These are phyloP conservation scores for Campoletis raptor DNA, from an alignment of 2,888 invertebrate genomes.

Conservation along the genomic window DNA sequence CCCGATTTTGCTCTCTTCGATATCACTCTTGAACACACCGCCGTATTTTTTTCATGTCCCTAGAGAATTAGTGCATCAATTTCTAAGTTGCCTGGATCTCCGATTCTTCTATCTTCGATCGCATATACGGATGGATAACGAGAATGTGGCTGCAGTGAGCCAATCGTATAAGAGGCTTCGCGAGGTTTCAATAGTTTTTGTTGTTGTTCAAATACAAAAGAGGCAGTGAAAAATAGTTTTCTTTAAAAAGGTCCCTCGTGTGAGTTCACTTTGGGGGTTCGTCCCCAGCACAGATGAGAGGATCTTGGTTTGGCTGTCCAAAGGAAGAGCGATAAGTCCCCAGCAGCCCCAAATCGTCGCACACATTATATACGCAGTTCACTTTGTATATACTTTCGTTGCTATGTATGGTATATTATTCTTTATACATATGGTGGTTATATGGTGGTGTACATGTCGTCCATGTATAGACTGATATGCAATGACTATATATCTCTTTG, in stretches of 20 bases:
- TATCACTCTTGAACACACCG: not conserved
- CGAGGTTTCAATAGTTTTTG: not conserved
- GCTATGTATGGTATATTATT: not conserved
- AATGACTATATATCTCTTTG: constrained; percentile 48
- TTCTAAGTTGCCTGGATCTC: constrained; percentile 27
- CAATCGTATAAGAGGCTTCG: not conserved
- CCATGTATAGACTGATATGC: not conserved
- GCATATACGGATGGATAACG: constrained; percentile 3
- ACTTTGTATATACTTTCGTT: not conserved
- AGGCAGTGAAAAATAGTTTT: constrained; percentile 25
- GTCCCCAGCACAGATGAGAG: constrained; percentile 27
- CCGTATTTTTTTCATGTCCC: not conserved
- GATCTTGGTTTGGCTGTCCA: constrained; percentile 5
- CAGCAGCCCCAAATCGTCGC: constrained; percentile 53
- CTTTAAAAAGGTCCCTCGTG: constrained; percentile 4
- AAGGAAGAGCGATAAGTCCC: constrained; percentile 48
- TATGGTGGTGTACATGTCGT: not conserved
- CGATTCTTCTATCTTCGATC: not conserved
- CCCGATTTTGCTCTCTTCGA: not conserved
- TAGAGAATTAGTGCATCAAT: not conserved
- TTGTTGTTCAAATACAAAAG: not conserved
- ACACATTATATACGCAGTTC: not conserved
- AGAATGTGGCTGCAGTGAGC: constrained; percentile 1
- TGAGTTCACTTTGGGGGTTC: constrained; percentile 42
- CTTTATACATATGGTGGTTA: not conserved